Conservation (phyloP, 2,888 invertebrate genomes). For the Neocrepidodera transversa region DNA sequence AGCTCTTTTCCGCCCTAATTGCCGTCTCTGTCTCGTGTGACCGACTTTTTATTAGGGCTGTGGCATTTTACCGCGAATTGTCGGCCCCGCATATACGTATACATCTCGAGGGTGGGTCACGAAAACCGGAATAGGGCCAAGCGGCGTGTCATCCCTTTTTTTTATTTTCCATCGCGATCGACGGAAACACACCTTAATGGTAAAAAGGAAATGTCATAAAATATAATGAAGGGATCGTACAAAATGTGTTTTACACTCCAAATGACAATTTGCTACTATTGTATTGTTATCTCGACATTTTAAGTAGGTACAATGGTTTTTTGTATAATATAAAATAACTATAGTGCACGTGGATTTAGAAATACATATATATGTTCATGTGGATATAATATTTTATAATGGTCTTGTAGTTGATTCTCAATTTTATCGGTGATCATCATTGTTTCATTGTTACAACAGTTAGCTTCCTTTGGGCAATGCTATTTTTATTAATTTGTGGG, state of each 20-base stretch:
- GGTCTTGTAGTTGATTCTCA: no score
- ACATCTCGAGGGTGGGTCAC: slow-evolving; percentile 8
- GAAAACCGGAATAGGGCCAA: slow-evolving; percentile 16
- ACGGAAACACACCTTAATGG: slow-evolving; percentile 23
- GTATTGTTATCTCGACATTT: no score
- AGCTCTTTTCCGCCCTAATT: slow-evolving; percentile 30
- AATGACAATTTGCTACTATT: background rate
- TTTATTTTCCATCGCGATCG: slow-evolving; percentile 8
- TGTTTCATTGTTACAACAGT: no score
- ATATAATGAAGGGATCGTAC: slow-evolving; percentile 16
- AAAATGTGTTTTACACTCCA: background rate
- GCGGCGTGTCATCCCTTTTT: slow-evolving; percentile 11
- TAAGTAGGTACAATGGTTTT: no score
- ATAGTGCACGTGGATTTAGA: no score
- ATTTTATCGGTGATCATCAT: no score
- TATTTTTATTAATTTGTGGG: no score
- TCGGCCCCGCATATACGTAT: no score
- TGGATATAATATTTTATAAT: no score
- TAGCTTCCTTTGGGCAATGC: no score
- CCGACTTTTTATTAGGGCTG: slow-evolving; percentile 37
- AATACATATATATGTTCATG: no score
- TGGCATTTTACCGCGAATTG: slow-evolving; percentile 39
- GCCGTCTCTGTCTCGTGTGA: slow-evolving; percentile 31
- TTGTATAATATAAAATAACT: no score
- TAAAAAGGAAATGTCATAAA: slow-evolving; percentile 21